These are phyloP conservation scores for Agelas oroides DNA, from an alignment of 37 sponge, comb jelly and placozoan genomes.

Conservation along the genomic window DNA sequence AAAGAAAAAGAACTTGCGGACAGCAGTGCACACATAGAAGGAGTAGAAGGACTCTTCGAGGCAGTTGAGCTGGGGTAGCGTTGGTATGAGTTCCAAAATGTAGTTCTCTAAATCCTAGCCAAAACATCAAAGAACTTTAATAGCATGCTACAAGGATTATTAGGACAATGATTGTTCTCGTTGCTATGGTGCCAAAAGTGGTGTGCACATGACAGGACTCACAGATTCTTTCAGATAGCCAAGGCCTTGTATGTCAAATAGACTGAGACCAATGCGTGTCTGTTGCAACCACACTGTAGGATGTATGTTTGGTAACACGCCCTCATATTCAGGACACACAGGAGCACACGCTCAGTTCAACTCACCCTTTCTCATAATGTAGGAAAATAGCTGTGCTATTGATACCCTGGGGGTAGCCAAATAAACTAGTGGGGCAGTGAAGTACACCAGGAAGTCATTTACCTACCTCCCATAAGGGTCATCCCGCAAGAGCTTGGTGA, in stretches of 20 bases:
- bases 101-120: conserved; percentile 94
- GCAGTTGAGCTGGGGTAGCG: conserved; percentile 92
- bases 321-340: no score
- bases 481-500: conserved; percentile 75
- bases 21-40: conserved; percentile 99
- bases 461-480: conserved; percentile 81
- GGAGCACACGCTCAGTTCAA: no score
- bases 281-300: conserved; percentile 95
- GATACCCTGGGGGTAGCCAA: conserved; percentile 76
- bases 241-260: conserved; percentile 95
- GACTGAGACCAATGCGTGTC: conserved; percentile 92
- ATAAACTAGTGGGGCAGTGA: no score
- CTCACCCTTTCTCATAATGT: conserved; percentile 92
- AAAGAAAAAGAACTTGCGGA: conserved; percentile 98
- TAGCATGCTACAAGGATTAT: not conserved
- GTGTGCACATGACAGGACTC: no score
- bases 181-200: no score
- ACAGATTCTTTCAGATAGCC: conserved; percentile 90
- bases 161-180: not conserved
- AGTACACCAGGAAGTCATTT: not conserved
- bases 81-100: conserved; percentile 97
- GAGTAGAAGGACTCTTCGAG: conserved; percentile 97
- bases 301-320: not conserved
- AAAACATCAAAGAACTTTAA: not conserved
- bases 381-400: conserved; percentile 87